Evolutionary conservation across 1,140 invertebrate genomes (phyloP).

Genomic region (Drosophila sechellia): DNA sequence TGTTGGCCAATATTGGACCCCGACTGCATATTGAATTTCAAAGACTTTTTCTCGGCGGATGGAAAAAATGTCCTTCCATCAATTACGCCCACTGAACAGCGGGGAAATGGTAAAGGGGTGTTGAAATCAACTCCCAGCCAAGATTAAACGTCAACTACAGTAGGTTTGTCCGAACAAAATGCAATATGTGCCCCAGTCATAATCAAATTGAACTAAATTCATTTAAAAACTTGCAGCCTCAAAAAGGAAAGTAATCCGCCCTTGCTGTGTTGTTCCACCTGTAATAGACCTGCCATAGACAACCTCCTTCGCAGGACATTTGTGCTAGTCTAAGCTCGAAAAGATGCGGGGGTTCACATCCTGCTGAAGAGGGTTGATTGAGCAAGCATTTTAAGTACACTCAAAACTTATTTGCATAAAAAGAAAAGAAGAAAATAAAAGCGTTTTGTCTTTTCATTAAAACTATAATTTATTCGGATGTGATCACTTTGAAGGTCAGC

Average conservation of each 20-base stretch:
- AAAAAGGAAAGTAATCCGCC: slow-evolving; percentile 35
- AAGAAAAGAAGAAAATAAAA: too few relatives aligned
- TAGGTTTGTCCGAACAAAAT: slow-evolving; percentile 2
- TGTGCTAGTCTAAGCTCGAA: slow-evolving; percentile 20
- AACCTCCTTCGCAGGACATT: slow-evolving; percentile 15
- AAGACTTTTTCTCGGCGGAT: slow-evolving; percentile 50
- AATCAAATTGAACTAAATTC: slow-evolving; percentile 71
- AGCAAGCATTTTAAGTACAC: neutral
- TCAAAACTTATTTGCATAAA: too few relatives aligned
- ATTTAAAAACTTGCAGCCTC: slow-evolving; percentile 58
- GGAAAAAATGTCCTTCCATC: slow-evolving; percentile 32
- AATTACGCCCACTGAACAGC: slow-evolving; percentile 35
- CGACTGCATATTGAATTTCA: slow-evolving; percentile 76
- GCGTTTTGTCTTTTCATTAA: too few relatives aligned
- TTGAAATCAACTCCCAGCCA: slow-evolving; percentile 26
- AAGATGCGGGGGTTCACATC: neutral
- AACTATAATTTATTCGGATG: too few relatives aligned
- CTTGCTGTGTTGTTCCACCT: slow-evolving; percentile 49
- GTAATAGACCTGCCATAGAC: slow-evolving; percentile 62
- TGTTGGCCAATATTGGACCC: slow-evolving; percentile 28
- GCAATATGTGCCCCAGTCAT: slow-evolving; percentile 51
- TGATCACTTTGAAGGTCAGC: too few relatives aligned
- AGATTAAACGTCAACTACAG: slow-evolving; percentile 65
- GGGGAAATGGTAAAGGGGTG: neutral
- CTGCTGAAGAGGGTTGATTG: slow-evolving; percentile 2